Evolutionary conservation across 2,113 vertebrate genomes (phyloP), one percentile per base, ranked within the genome.

Genomic region (Corythoichthys haematopterus): DNA sequence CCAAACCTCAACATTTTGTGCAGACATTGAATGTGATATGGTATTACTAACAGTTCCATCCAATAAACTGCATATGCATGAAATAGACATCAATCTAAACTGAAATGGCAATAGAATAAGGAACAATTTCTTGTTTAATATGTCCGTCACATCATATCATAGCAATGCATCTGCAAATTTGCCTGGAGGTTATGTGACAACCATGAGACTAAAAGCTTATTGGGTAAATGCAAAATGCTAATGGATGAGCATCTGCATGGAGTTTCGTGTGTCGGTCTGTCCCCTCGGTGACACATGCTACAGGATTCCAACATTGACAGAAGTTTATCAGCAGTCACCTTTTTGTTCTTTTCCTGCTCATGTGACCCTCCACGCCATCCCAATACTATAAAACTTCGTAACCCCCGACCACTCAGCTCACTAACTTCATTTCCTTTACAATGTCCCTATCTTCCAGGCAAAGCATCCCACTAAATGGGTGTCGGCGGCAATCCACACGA

Each of bases 391-490:
- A 28, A 60, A 46, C 43, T 45, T 62, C 5, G 37, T 28, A 62
- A 62, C 40, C 60, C 60, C 40, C 91, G 85, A 88, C 86, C 84
- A 57, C 85, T 88, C 89, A 89, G 55, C 90, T 87, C 88, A 90
- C 87, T 89, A 83, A 92, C 87, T 91, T 84, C 86, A 92, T 93
- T 93, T 93, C 91, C 91, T 87, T 83, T 64, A 75, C 76, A 66
- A 56, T 66, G 80, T 75, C 84, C 80, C 33, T 57, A 72, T 84
- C 87, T 82, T 84, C 52, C 72, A 80, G 70, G 55, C 64, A 75
- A 63, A 78, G 63, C 65, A 63, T 47, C 66, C 70, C 61, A 69
- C 72, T 62, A 82, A 83, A 88, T 87, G 33, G 83, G 85, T 89
- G 77, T 85, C 53, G 84, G 43, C 28, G 77, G 77, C 80, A 88